A percentile compares a stretch with the other conserved stretches of the same genome.
Evolutionary conservation across 2,888 invertebrate species (phyloP).

Genomic region (Philhelius pedissequus): DNA sequence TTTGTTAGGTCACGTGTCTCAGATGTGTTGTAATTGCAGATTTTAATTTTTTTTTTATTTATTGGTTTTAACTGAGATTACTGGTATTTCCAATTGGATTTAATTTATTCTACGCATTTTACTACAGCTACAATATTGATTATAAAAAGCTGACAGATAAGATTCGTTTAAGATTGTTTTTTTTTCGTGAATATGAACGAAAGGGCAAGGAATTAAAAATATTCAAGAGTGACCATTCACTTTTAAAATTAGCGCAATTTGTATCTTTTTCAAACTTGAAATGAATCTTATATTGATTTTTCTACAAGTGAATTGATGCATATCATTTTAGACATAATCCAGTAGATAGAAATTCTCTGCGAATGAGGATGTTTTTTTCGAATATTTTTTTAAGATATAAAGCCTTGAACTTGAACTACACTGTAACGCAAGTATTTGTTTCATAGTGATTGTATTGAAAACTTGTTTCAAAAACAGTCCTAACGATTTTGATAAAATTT

Average conservation of each 20-base stretch:
- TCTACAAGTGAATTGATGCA: too few species aligned
- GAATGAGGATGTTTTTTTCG: too few species aligned
- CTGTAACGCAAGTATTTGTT: not conserved
- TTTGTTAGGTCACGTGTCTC: slow-evolving; percentile 43
- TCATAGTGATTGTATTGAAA: too few species aligned
- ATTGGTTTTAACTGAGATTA: not conserved
- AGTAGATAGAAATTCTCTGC: too few species aligned
- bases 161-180: slow-evolving; percentile 16
- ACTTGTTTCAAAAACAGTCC: not conserved
- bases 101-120: not conserved
- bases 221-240: not conserved
- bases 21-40: slow-evolving; percentile 35
- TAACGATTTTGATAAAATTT: not conserved
- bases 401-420: too few species aligned
- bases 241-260: not conserved
- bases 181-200: not conserved
- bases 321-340: too few species aligned
- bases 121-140: not conserved
- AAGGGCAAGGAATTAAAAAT: not conserved
- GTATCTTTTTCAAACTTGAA: slow-evolving; percentile 12
- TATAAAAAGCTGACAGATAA: not conserved
- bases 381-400: too few species aligned
- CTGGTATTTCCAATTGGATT: slow-evolving; percentile 15
- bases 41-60: too few species aligned
- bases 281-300: slow-evolving; percentile 14